Conservation (phyloP, 2,113 vertebrate genomes). For the Chionodraco myersi region DNA sequence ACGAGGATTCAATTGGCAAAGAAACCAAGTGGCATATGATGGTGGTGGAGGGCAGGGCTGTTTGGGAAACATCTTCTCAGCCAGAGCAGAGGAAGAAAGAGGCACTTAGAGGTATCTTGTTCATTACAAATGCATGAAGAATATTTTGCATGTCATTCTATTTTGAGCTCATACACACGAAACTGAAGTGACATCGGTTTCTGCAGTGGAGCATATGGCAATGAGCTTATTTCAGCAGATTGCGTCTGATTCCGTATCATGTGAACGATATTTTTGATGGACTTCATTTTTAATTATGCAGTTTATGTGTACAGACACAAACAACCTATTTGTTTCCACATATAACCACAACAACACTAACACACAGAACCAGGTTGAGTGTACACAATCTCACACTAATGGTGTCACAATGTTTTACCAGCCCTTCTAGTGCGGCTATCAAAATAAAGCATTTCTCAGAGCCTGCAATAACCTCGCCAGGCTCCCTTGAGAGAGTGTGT, state of each 20-base stretch:
- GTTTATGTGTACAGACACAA: not conserved
- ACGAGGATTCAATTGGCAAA: conserved; percentile 89
- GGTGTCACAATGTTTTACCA: conserved; percentile 43
- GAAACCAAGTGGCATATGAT: conserved; percentile 79
- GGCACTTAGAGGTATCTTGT: conserved; percentile 70
- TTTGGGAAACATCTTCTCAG: conserved; percentile 72
- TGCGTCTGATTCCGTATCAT: conserved; percentile 37
- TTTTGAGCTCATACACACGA: conserved; percentile 45
- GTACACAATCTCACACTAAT: conserved; percentile 27
- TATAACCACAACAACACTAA: conserved; percentile 20
- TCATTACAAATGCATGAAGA: conserved; percentile 76
- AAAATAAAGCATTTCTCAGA: conserved; percentile 69
- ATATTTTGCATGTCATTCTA: conserved; percentile 60
- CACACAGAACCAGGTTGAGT: conserved; percentile 4
- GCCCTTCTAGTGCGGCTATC: conserved; percentile 46
- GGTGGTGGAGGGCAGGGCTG: conserved; percentile 27
- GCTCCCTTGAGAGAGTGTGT: conserved; percentile 58
- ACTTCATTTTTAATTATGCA: conserved; percentile 23
- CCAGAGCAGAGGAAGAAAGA: conserved; percentile 63
- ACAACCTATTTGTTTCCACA: not conserved
- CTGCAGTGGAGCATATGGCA: conserved; percentile 37
- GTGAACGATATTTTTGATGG: conserved; percentile 1
- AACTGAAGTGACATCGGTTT: conserved; percentile 41
- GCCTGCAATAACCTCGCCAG: conserved; percentile 62
- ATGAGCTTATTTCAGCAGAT: conserved; percentile 48